A percentile compares a stretch with the other conserved stretches of the same genome.
Evolutionary conservation across 2,797 vertebrate genomes (phyloP).

Genomic region (Periophthalmus magnuspinnatus): DNA sequence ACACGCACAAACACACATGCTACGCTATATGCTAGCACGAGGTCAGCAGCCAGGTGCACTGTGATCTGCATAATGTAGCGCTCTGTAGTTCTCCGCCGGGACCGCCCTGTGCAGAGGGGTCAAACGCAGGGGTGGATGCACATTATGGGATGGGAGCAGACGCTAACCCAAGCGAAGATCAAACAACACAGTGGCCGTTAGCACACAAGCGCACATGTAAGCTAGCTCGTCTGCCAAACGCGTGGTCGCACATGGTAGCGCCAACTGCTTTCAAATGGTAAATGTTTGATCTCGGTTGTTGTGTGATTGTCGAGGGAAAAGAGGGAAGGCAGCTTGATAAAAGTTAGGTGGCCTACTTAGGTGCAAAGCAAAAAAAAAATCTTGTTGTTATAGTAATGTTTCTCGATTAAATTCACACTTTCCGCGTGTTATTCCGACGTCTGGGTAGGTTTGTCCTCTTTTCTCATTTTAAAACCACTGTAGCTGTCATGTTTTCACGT

Average conservation of each 20-base stretch:
- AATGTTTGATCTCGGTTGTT: constrained; percentile 50
- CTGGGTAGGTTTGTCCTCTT: background rate
- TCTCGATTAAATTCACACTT: background rate
- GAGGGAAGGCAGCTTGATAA: constrained; percentile 16
- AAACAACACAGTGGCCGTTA: constrained; percentile 57
- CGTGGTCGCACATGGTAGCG: constrained; percentile 42
- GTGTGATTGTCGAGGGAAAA: constrained; percentile 24
- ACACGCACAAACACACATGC: constrained; percentile 50
- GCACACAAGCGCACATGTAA: constrained; percentile 53
- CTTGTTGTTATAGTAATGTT: background rate
- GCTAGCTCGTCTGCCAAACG: constrained; percentile 60
- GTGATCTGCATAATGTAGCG: constrained; percentile 96
- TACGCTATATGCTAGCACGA: constrained; percentile 41
- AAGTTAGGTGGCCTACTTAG: constrained; percentile 4
- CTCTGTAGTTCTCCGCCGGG: constrained; percentile 88
- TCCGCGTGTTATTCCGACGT: background rate
- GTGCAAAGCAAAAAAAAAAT: constrained; percentile 1
- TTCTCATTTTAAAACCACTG: no score
- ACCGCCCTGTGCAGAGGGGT: constrained; percentile 87
- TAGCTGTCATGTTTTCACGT: no score
- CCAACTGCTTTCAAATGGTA: constrained; percentile 34
- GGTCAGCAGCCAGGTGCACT: constrained; percentile 88
- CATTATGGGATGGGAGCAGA: constrained; percentile 91
- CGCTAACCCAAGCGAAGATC: constrained; percentile 58
- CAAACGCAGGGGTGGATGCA: constrained; percentile 87